These are phyloP conservation scores for Maccullochella peelii DNA, from an alignment of 2,113 vertebrate genomes.

Conservation along the genomic window DNA sequence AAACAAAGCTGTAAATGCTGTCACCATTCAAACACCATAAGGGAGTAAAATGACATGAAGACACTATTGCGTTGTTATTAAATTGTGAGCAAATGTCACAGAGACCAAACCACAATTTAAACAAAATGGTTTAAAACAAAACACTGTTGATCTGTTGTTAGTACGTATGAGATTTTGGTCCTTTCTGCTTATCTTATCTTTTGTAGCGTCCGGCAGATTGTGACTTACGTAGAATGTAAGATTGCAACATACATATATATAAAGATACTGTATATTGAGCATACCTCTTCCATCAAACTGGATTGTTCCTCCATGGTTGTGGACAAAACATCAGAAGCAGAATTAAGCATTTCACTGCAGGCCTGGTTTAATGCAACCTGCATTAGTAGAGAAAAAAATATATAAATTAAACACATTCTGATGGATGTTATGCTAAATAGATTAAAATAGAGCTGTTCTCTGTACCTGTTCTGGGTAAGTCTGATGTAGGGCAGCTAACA, in stretches of 20 bases:
- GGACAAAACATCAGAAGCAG: constrained; percentile 67
- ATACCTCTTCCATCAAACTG: constrained; percentile 83
- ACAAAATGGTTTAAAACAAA: neutral
- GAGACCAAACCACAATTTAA: neutral
- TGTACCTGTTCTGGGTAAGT: constrained; percentile 86
- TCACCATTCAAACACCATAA: neutral
- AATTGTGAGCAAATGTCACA: neutral
- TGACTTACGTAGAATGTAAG: neutral
- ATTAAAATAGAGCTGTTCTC: neutral
- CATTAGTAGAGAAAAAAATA: neutral
- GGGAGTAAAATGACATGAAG: neutral
- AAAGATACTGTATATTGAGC: neutral
- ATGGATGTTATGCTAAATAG: neutral
- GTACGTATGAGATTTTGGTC: neutral
- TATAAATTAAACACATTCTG: neutral
- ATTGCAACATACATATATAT: too few species aligned
- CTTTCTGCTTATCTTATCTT: neutral
- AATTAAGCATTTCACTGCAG: constrained; percentile 56
- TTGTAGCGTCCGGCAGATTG: neutral
- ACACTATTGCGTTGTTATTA: neutral
- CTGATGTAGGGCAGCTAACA: constrained; percentile 80
- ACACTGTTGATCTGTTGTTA: neutral
- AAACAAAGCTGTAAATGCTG: neutral
- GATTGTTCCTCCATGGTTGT: constrained; percentile 81
- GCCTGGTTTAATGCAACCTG: constrained; percentile 78